phyloP scores from a whole-genome alignment of 35 echinoderm and acorn worm genomes.

The Heliocidaris erythrogramma region DNA sequence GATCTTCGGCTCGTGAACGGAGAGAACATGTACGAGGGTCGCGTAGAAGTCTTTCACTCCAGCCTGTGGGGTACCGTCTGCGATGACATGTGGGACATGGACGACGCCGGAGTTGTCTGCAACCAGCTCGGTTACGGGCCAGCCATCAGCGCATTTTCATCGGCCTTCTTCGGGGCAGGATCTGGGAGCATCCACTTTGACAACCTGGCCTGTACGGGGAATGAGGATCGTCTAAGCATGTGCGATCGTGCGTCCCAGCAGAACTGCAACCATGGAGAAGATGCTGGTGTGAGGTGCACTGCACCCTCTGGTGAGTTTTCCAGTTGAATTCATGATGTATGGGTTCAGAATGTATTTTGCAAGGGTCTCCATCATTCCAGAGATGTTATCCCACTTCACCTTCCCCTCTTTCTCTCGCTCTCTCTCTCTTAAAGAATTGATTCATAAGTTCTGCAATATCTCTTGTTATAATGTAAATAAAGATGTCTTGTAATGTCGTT shows the following conservation, averaged over 20 bases:
- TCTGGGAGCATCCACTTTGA: background rate
- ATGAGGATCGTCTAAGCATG: background rate
- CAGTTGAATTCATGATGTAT: too few species aligned
- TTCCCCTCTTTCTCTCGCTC: too few species aligned
- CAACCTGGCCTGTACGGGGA: background rate
- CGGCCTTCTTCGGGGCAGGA: background rate
- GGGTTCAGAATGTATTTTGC: too few species aligned
- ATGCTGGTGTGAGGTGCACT: conserved; percentile 61
- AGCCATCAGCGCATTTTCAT: background rate
- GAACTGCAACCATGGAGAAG: conserved; percentile 59
- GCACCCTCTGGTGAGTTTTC: background rate
- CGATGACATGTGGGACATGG: conserved; percentile 50
- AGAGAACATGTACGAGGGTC: conserved; percentile 5
- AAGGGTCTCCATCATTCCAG: too few species aligned
- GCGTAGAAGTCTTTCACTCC: conserved; percentile 22
- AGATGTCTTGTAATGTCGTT: too few species aligned
- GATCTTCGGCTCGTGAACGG: conserved; percentile 4
- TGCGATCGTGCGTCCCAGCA: conserved; percentile 16
- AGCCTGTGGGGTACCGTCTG: conserved; percentile 49
- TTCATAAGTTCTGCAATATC: too few species aligned
- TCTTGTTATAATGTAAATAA: too few species aligned
- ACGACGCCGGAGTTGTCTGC: conserved; percentile 40
- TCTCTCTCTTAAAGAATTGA: too few species aligned
- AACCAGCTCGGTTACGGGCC: conserved; percentile 36
- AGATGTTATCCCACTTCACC: too few species aligned